Conservation (phyloP, 2,113 vertebrate species). For the Poecilia latipinna region DNA sequence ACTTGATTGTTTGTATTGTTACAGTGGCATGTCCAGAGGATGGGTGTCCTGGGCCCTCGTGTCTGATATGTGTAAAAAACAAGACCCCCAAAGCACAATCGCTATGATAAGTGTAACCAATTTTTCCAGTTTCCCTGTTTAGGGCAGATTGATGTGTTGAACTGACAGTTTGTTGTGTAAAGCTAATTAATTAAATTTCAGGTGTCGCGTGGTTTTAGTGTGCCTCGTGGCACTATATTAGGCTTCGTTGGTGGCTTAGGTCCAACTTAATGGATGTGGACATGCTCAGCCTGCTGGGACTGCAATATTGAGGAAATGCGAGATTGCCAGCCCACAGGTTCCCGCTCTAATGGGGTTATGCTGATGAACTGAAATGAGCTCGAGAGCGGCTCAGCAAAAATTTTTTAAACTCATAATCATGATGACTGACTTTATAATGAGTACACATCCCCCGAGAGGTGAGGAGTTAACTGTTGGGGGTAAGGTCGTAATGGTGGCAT, state of each 20-base stretch:
- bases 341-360: slow-evolving; percentile 77
- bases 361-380: slow-evolving; percentile 76
- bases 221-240: slow-evolving; percentile 65
- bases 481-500: slow-evolving; percentile 50
- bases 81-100: slow-evolving; percentile 2
- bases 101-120: slow-evolving; percentile 25
- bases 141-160: slow-evolving; percentile 58
- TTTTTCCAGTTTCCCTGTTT: slow-evolving; percentile 43
- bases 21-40: slow-evolving; percentile 16
- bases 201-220: slow-evolving; percentile 57
- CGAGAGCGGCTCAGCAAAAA: slow-evolving; percentile 74
- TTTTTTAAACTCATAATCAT: slow-evolving; percentile 79
- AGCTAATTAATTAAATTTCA: slow-evolving; percentile 72
- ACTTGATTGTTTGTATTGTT: slow-evolving; percentile 55
- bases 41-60: neutral
- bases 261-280: slow-evolving; percentile 74
- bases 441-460: slow-evolving; percentile 62
- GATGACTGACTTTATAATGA: slow-evolving; percentile 79
- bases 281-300: slow-evolving; percentile 72
- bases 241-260: slow-evolving; percentile 61
- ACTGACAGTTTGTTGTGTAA: slow-evolving; percentile 59
- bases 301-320: slow-evolving; percentile 68
- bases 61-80: slow-evolving; percentile 23
- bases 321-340: slow-evolving; percentile 77
- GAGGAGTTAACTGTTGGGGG: slow-evolving; percentile 60